These are phyloP conservation scores for Venusia cambrica DNA, from an alignment of 2,888 invertebrate species.

Conservation along the genomic window DNA sequence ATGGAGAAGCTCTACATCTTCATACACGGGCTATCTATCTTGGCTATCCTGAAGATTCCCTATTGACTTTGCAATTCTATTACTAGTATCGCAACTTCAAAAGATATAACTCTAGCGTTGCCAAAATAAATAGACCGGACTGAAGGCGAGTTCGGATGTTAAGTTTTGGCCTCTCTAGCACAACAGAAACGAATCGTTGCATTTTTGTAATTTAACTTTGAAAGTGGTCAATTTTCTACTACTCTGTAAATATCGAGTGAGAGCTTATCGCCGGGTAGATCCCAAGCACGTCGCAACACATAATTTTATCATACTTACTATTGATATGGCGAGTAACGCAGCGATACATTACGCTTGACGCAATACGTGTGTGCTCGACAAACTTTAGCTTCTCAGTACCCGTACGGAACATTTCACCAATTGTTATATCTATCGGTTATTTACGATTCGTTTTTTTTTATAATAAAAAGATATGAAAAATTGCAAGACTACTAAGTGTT, in stretches of 20 bases:
- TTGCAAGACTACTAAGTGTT: constrained; percentile 70
- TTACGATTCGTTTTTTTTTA: constrained; percentile 66
- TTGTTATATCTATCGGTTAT: constrained; percentile 74
- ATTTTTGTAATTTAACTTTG: constrained; percentile 75
- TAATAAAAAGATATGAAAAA: constrained; percentile 53
- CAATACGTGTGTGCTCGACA: constrained; percentile 73
- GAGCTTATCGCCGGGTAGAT: constrained; percentile 77
- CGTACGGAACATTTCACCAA: constrained; percentile 65
- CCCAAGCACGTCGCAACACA: constrained; percentile 74
- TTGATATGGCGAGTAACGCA: constrained; percentile 52
- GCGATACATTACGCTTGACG: constrained; percentile 74
- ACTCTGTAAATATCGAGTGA: constrained; percentile 78
- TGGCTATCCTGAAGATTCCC: no score
- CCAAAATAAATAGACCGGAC: no score
- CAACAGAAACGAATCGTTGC: constrained; percentile 63
- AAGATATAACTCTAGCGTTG: no score
- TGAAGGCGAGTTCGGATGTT: constrained; percentile 30
- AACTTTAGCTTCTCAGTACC: constrained; percentile 65
- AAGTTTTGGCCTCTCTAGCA: constrained; percentile 69
- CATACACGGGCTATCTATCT: no score
- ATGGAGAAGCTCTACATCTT: no score
- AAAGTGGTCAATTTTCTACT: constrained; percentile 79
- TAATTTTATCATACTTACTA: constrained; percentile 57
- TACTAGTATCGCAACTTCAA: no score
- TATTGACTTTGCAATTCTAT: no score